Base-by-base conservation (phyloP, 2,113 vertebrate species). In the Meleagris gallopavo region DNA sequence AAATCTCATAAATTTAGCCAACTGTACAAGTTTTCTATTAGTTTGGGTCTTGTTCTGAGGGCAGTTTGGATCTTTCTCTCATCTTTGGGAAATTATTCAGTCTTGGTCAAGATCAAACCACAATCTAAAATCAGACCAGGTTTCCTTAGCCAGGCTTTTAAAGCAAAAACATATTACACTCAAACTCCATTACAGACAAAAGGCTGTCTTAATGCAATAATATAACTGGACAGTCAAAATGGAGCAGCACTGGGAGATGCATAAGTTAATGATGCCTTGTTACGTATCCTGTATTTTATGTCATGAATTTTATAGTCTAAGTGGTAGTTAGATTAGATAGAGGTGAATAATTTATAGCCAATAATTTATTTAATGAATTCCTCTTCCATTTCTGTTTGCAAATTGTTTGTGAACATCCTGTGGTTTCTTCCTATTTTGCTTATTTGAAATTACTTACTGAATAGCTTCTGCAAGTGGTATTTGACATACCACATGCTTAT, bases 311-410 rank as follows among this genome's bases (percentile, higher is more conserved):
- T 96, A 92, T 96, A 92, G 90, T 84, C 71, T 96, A 93, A 96
- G 92, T 95, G 76, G 94, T 88, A 91, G 94, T 91, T 90, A 86
- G 95, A 90, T 94, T 95, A 96, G 85, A 94, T 88, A 85, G 74
- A 88, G 85, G 91, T 97, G 88, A 96, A 96, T 96, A 95, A 97
- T 97, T 97, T 93, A 95, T 94, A 81, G 48, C 75, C 91, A 94
- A 95, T 97, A 93, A 97, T 94, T 96, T 97, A 96, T 97, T 95
- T 97, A 95, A 96, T 97, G 89, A 96, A 97, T 96, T 96, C 94
- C 73, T 90, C 76, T 95, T 97, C 88, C 90, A 95, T 95, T 95
- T 94, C 89, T 86, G 86, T 94, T 95, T 95, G 92, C 83, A 93
- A 96, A 93, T 83, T 95, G 88, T 86, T 95, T 96, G 85, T 81